These are phyloP conservation scores for Phorcus lineatus DNA, from an alignment of 2,888 invertebrate species.

Conservation along the genomic window DNA sequence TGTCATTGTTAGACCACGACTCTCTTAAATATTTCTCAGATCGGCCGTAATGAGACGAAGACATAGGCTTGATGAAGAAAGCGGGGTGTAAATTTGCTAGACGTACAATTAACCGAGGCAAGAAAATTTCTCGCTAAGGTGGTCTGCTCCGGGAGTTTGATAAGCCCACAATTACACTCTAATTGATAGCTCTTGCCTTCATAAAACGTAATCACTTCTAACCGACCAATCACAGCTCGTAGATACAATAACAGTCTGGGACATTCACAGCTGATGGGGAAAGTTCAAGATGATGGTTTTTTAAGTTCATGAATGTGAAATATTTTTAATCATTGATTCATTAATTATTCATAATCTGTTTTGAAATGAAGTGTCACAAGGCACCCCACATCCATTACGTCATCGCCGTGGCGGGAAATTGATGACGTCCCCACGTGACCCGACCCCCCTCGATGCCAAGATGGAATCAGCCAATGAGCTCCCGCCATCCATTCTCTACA, in stretches of 20 bases:
- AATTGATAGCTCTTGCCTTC: conserved; percentile 30
- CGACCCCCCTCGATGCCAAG: conserved; percentile 18
- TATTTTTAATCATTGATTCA: neutral
- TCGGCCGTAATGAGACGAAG: neutral
- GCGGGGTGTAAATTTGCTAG: conserved; percentile 3
- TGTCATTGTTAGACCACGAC: neutral
- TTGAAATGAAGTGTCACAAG: no score
- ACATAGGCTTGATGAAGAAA: conserved; percentile 15
- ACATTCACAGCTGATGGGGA: neutral
- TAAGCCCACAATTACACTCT: conserved; percentile 26
- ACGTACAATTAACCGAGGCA: conserved; percentile 20
- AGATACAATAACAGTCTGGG: conserved; percentile 21
- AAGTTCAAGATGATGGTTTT: neutral
- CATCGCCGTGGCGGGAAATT: neutral
- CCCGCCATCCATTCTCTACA: conserved; percentile 12
- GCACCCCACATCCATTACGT: neutral
- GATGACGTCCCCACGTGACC: neutral
- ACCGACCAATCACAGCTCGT: conserved; percentile 18
- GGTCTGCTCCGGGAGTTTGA: conserved; percentile 1
- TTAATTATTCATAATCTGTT: neutral
- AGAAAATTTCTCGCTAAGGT: conserved; percentile 18
- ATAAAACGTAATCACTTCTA: conserved; percentile 21
- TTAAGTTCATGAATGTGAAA: neutral
- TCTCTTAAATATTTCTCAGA: conserved; percentile 6
- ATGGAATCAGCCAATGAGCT: conserved; percentile 7